phyloP scores from a whole-genome alignment of 2,888 invertebrate species.

The Drosophila flavopinicola region DNA sequence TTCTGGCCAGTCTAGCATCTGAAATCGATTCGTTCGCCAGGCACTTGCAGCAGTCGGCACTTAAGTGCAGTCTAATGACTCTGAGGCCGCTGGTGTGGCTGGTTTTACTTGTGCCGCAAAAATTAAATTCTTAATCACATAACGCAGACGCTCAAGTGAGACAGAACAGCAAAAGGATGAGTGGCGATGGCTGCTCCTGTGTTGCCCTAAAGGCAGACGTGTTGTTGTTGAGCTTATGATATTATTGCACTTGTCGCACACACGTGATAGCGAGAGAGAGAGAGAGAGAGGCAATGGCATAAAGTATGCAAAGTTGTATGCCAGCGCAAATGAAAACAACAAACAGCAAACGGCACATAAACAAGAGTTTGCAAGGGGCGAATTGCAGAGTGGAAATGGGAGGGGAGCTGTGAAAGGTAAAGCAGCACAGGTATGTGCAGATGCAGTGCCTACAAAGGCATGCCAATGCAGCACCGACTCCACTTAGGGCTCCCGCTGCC shows the following conservation, averaged over 20 bases:
- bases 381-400: background rate
- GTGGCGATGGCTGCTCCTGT: conserved; percentile 10
- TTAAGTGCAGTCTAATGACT: conserved; percentile 59
- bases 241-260: conserved; percentile 74
- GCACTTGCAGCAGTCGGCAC: conserved; percentile 33
- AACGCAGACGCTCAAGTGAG: conserved; percentile 60
- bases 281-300: conserved; percentile 32
- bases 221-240: conserved; percentile 66
- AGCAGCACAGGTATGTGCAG: conserved; percentile 45
- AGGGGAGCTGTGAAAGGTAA: conserved; percentile 6
- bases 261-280: conserved; percentile 4
- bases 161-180: conserved; percentile 25
- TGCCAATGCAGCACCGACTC: conserved; percentile 48
- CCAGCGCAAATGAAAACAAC: conserved; percentile 74
- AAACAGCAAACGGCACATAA: conserved; percentile 53
- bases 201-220: conserved; percentile 45
- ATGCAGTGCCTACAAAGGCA: conserved; percentile 56
- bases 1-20: conserved; percentile 37
- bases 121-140: conserved; percentile 80
- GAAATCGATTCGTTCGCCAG: conserved; percentile 46
- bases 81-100: conserved; percentile 4
- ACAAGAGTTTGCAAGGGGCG: conserved; percentile 4
- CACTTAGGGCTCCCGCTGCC: conserved; percentile 11
- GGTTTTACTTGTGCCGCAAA: conserved; percentile 45
- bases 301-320: conserved; percentile 79